A percentile compares a stretch with the other conserved stretches of the same genome.
Evolutionary conservation across 2,888 invertebrate genomes (phyloP).

Genomic region (Euplagia quadripunctaria): DNA sequence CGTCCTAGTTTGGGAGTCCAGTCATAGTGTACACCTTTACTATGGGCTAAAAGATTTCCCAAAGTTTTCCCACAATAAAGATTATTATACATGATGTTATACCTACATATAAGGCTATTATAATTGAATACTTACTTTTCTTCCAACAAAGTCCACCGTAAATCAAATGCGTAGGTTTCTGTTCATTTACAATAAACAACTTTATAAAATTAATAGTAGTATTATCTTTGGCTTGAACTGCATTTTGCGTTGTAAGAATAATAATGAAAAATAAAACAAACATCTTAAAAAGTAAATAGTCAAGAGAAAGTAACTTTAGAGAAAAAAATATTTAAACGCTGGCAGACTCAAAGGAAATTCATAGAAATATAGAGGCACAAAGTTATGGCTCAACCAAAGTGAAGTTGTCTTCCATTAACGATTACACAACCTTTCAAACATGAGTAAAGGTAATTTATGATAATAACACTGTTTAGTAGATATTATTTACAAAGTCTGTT

Average conservation of each 20-base stretch:
- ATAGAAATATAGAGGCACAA: not conserved
- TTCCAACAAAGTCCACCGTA: conserved; percentile 65
- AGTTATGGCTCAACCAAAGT: not conserved
- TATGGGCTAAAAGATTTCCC: too few species aligned
- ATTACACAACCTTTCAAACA: conserved; percentile 31
- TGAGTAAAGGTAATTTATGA: conserved; percentile 29
- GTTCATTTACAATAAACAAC: conserved; percentile 65
- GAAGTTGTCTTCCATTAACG: not conserved
- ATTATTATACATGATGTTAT: too few species aligned
- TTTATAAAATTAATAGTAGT: conserved; percentile 57
- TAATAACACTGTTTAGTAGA: conserved; percentile 13
- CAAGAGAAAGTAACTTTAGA: not conserved
- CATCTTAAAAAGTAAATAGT: not conserved
- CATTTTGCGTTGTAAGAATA: conserved; percentile 13
- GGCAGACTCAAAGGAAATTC: not conserved
- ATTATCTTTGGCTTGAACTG: conserved; percentile 36
- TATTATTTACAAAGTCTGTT: conserved; percentile 11
- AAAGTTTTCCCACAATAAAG: too few species aligned
- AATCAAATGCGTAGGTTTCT: conserved; percentile 64
- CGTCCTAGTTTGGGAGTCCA: too few species aligned
- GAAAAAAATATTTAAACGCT: not conserved
- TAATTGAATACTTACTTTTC: conserved; percentile 57
- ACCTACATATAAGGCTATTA: too few species aligned
- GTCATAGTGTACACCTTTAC: too few species aligned
- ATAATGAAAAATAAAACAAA: not conserved